Base-by-base conservation (phyloP, 2,888 invertebrate species). In the Spisula solida region DNA sequence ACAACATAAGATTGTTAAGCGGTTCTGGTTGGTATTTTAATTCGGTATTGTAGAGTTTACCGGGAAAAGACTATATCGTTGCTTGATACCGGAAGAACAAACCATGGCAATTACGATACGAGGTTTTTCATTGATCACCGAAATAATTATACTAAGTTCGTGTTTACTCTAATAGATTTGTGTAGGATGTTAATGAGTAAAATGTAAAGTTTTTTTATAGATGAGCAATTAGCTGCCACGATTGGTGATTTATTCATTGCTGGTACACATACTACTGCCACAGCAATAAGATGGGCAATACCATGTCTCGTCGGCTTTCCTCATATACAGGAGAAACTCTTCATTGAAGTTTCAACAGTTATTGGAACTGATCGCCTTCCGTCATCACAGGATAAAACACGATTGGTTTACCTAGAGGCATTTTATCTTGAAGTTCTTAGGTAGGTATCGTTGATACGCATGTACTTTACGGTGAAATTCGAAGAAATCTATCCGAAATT, bases 251-350 rank as follows among this genome's bases (percentile, higher is more conserved):
- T 94, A 14, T 93, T 94, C 80, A 78, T 91, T n/a, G 94, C 95
- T 41, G 94, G 95, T 1, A 89, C 94, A 95, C 98, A 98, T 94
- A 98, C 98, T 1, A 98, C 98, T 0, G 98, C 98, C 18, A 98
- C 98, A 29, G 98, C 98, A 1, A 98, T 98, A 91, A 98, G 98
- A 95, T 99, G 98, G 97, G 98, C 98, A 89, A 97, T 99, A 14
- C 98, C 98, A 92, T 97, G 98, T 94, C 97, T 99, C 95, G 98
- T 98, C 8, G 97, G 98, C 79, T 97, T 98, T 95, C 98, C 98
- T 75, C 97, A 98, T 20, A 97, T 92, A 29, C 94, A 94, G 48
- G 84, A 88, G 1, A 85, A 89, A 29, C 81, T 93, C 79, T 90
- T 87, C 80, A 25, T 81, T 48, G 93, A 94, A 82, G 94, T 95